phyloP scores from a whole-genome alignment of 2,113 vertebrate genomes.

The Romanogobio albipinnatus region DNA sequence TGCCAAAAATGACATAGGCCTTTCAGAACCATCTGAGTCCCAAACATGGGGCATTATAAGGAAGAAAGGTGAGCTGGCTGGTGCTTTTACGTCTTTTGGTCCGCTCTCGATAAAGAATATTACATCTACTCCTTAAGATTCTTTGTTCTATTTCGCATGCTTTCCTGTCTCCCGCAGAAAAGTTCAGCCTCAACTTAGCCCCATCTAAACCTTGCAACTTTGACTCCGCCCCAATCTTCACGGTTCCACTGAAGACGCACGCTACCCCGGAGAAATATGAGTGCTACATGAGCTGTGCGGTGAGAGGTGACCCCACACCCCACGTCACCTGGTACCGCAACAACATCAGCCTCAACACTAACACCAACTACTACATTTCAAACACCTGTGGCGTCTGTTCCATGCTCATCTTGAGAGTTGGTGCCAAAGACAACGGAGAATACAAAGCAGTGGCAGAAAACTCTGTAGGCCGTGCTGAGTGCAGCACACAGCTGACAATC shows the following conservation, averaged over 20 bases:
- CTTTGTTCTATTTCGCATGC: neutral
- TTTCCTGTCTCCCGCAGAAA: constrained; percentile 37
- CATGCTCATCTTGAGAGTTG: constrained; percentile 78
- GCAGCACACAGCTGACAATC: constrained; percentile 78
- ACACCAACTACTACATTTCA: constrained; percentile 74
- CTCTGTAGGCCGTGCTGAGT: constrained; percentile 73
- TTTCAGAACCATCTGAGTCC: constrained; percentile 81
- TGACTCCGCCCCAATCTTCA: constrained; percentile 76
- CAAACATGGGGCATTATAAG: constrained; percentile 76
- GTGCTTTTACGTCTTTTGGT: neutral
- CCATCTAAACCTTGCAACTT: constrained; percentile 70
- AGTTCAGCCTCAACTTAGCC: constrained; percentile 63
- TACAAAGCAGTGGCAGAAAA: constrained; percentile 83
- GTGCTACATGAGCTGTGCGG: constrained; percentile 87
- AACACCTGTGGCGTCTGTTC: constrained; percentile 87
- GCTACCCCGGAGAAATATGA: constrained; percentile 78
- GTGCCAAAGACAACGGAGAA: constrained; percentile 76
- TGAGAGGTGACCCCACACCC: constrained; percentile 80
- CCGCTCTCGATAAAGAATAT: neutral
- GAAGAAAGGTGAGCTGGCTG: constrained; percentile 66
- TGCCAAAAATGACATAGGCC: constrained; percentile 83
- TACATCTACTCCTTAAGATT: neutral
- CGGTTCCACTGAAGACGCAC: constrained; percentile 78
- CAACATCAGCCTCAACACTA: constrained; percentile 75
- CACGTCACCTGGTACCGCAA: constrained; percentile 84